phyloP scores from a whole-genome alignment of 2,888 invertebrate species.

The Reticulitermes lucifugus region DNA sequence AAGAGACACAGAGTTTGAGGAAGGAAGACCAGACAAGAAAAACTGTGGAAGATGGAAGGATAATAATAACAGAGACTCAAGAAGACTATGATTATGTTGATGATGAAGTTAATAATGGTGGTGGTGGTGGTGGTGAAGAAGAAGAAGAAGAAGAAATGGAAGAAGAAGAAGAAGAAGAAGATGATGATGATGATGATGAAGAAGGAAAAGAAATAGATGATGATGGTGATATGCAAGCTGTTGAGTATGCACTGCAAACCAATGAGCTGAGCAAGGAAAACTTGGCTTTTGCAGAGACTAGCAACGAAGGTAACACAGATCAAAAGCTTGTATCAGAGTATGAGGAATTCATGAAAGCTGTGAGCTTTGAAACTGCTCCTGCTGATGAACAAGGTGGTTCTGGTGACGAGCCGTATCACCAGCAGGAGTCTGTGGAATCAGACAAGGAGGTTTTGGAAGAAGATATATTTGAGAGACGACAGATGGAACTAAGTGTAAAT shows the following conservation, averaged over 20 bases:
- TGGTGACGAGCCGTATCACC: background rate
- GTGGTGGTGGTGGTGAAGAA: too few relatives aligned
- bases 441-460: background rate
- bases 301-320: constrained; percentile 42
- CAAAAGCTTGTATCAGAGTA: constrained; percentile 66
- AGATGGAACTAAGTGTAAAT: constrained; percentile 10
- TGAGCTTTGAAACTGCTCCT: constrained; percentile 61
- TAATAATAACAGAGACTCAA: background rate
- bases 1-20: background rate
- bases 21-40: background rate
- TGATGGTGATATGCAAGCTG: background rate
- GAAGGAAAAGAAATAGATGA: background rate
- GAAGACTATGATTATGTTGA: background rate
- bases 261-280: background rate
- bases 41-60: background rate
- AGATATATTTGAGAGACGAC: constrained; percentile 18
- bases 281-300: constrained; percentile 7
- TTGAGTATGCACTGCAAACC: background rate
- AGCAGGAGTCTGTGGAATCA: background rate
- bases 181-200: background rate
- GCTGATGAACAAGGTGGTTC: constrained; percentile 47
- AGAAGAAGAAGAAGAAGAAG: background rate
- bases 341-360: constrained; percentile 71
- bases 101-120: background rate
- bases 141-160: background rate